Conservation (phyloP, 1,140 invertebrate species). For the Telenomus remus region DNA sequence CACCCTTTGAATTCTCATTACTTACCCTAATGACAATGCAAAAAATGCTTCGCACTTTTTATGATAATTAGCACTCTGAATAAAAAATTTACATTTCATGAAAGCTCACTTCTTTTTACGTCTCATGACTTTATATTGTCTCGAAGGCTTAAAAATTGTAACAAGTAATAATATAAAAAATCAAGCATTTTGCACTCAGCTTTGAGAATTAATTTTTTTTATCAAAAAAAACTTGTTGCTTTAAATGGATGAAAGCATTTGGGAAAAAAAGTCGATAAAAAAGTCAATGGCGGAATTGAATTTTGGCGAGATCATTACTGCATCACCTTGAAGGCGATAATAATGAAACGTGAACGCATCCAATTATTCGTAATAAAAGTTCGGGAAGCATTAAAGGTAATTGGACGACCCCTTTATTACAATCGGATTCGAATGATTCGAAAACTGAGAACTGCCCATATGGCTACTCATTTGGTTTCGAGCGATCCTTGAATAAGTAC, state of each 20-base stretch:
- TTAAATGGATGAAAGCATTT: no score
- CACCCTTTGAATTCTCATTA: conserved; percentile 40
- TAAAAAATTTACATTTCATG: conserved; percentile 4
- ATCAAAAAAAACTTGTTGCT: no score
- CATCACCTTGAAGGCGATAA: conserved; percentile 9
- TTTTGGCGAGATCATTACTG: background rate
- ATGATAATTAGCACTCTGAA: conserved; percentile 29
- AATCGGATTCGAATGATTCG: conserved; percentile 46
- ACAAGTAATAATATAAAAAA: background rate
- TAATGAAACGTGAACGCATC: conserved; percentile 26
- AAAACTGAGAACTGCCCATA: conserved; percentile 51
- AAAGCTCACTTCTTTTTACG: conserved; percentile 12
- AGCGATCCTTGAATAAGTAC: conserved; percentile 56
- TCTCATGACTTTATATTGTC: conserved; percentile 7
- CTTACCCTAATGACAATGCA: conserved; percentile 45
- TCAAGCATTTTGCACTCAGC: no score
- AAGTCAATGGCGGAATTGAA: background rate
- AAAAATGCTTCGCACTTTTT: conserved; percentile 25
- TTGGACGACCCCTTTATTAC: conserved; percentile 48
- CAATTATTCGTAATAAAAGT: conserved; percentile 48
- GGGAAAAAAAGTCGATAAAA: no score
- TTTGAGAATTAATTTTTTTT: no score
- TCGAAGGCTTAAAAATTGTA: background rate
- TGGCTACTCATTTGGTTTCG: conserved; percentile 45
- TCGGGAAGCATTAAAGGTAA: conserved; percentile 38